phyloP scores from a whole-genome alignment of 2,888 invertebrate genomes.

The Pterostichus niger region DNA sequence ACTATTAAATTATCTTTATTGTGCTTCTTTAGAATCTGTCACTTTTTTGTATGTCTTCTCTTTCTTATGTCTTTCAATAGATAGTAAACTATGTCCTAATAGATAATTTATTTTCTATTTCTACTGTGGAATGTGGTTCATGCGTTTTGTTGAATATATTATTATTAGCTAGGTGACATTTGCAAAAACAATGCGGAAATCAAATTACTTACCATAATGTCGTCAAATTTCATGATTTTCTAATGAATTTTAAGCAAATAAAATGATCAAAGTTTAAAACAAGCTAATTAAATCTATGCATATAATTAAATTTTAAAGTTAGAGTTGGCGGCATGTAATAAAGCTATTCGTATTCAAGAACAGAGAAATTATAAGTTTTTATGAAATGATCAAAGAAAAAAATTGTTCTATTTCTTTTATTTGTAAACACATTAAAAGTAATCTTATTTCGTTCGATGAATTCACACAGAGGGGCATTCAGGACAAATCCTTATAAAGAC shows the following conservation, averaged over 20 bases:
- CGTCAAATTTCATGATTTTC: background rate
- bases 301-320: too few species aligned
- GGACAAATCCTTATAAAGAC: too few species aligned
- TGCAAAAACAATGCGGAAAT: slow-evolving; percentile 11
- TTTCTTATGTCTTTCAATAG: background rate
- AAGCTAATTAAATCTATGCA: too few species aligned
- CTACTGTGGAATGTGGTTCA: background rate
- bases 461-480: too few species aligned
- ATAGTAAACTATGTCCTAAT: background rate
- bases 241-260: background rate
- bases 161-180: background rate
- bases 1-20: slow-evolving; percentile 11
- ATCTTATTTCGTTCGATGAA: too few species aligned
- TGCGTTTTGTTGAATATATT: background rate
- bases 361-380: too few species aligned
- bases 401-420: too few species aligned
- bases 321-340: too few species aligned
- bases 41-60: slow-evolving; percentile 7
- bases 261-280: background rate
- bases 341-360: too few species aligned
- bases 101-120: background rate
- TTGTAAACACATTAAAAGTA: too few species aligned
- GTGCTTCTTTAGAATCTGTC: slow-evolving; percentile 5
- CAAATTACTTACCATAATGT: background rate
- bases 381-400: too few species aligned